A percentile compares a stretch with the other conserved stretches of the same genome.
Evolutionary conservation across 2,113 vertebrate genomes (phyloP).

Genomic region (Crotalus helleri): DNA sequence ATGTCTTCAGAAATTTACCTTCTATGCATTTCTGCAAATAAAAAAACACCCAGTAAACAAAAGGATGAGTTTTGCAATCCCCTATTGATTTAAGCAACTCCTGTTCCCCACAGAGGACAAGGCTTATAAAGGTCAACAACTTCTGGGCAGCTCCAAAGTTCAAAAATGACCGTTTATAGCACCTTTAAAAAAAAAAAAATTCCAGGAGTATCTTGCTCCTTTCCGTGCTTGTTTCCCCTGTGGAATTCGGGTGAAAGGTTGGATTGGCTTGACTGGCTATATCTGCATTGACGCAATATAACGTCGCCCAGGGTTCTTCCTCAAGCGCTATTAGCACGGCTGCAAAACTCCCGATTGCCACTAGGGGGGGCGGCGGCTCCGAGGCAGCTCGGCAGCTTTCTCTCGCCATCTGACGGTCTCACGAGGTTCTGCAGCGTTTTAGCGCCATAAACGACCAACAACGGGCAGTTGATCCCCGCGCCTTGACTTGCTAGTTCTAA

Average conservation of each 20-base stretch:
- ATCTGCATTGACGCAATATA: not conserved
- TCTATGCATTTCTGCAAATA: not conserved
- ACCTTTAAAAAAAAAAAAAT: not conserved
- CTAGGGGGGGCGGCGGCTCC: too few species aligned
- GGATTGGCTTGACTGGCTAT: not conserved
- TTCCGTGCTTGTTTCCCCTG: not conserved
- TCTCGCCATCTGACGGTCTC: not conserved
- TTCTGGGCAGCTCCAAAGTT: not conserved
- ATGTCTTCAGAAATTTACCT: not conserved
- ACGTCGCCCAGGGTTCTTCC: not conserved
- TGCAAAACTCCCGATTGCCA: not conserved
- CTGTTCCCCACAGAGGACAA: not conserved
- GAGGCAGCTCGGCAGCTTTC: not conserved
- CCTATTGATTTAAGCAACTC: not conserved
- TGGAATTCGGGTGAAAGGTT: not conserved
- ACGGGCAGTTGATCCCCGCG: not conserved
- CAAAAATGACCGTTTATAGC: not conserved
- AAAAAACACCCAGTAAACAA: not conserved
- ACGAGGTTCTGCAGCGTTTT: not conserved
- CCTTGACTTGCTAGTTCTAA: not conserved
- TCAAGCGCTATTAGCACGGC: accelerated
- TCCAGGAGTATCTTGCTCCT: not conserved
- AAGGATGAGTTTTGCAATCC: not conserved
- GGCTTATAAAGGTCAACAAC: not conserved
- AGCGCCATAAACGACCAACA: not conserved